A percentile compares a stretch with the other conserved stretches of the same genome.
Conservation (phyloP, 2,888 invertebrate genomes). For the Macaria liturata region DNA sequence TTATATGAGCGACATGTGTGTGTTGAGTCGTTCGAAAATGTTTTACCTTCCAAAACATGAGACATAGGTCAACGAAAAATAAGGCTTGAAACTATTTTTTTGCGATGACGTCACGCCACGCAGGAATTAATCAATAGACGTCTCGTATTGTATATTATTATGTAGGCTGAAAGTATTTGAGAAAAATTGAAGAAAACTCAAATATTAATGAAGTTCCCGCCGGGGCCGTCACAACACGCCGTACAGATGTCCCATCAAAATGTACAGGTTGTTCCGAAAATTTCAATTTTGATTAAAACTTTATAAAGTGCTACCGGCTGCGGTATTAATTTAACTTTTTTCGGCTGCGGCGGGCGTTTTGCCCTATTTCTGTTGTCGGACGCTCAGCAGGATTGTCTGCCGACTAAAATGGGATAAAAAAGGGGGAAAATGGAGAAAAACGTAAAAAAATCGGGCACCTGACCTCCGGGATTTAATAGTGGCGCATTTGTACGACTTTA, state of each 20-base stretch:
- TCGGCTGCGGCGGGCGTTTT: slow-evolving; percentile 30
- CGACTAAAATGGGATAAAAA: slow-evolving; percentile 9
- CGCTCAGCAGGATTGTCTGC: slow-evolving; percentile 22
- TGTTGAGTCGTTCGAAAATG: too few species aligned
- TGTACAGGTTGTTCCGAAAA: slow-evolving; percentile 38
- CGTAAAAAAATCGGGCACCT: slow-evolving; percentile 3
- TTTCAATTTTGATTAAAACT: slow-evolving; percentile 62
- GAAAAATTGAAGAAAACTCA: not conserved
- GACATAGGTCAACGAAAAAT: too few species aligned
- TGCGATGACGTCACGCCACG: too few species aligned
- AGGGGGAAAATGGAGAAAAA: slow-evolving; percentile 1
- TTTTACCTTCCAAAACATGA: too few species aligned
- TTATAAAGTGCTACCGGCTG: slow-evolving; percentile 44
- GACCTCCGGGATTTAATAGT: slow-evolving; percentile 3
- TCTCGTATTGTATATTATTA: too few species aligned
- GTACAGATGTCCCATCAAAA: slow-evolving; percentile 7
- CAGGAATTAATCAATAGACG: too few species aligned
- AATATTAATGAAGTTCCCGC: too few species aligned
- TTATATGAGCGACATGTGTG: too few species aligned
- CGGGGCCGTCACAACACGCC: too few species aligned
- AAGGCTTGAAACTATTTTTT: too few species aligned
- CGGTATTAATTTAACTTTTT: slow-evolving; percentile 65
- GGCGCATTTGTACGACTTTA: slow-evolving; percentile 10
- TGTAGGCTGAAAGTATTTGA: too few species aligned
- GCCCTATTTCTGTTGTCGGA: slow-evolving; percentile 21